phyloP scores from a whole-genome alignment of 2,113 vertebrate genomes.

The Recurvirostra avosetta region DNA sequence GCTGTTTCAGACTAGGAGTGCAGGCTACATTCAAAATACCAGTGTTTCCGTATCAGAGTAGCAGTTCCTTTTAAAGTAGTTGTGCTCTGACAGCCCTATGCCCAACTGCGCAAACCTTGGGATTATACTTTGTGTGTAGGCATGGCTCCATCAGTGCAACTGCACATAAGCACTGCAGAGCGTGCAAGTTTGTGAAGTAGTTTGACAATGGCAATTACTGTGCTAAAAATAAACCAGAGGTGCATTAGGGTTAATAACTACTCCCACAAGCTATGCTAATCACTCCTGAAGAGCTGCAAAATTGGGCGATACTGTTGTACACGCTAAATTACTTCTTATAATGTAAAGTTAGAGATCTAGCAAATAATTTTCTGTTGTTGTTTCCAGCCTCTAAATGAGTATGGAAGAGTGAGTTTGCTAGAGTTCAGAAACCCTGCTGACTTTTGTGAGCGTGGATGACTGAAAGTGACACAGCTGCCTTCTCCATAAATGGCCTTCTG shows the following conservation, averaged over 20 bases:
- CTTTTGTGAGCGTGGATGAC: neutral
- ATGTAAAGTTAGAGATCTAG: neutral
- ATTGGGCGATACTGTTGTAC: neutral
- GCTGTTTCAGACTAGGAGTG: neutral
- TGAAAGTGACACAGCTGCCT: neutral
- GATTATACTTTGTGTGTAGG: neutral
- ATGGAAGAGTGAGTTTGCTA: neutral
- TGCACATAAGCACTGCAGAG: neutral
- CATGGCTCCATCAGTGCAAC: accelerated
- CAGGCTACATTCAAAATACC: neutral
- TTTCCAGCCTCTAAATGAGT: neutral
- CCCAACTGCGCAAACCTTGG: neutral
- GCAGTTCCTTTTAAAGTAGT: neutral
- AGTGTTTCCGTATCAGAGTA: neutral
- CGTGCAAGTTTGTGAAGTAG: neutral
- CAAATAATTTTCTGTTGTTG: too few relatives aligned
- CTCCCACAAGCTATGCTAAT: neutral
- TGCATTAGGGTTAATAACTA: neutral
- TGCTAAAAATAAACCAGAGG: neutral
- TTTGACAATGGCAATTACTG: neutral
- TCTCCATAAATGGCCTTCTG: neutral
- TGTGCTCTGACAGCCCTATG: accelerated
- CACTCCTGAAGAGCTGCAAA: neutral
- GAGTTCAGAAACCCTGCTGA: neutral
- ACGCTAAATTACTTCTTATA: neutral